phyloP scores from a whole-genome alignment of 2,797 vertebrate genomes.

The Microctenopoma steveboyesi region DNA sequence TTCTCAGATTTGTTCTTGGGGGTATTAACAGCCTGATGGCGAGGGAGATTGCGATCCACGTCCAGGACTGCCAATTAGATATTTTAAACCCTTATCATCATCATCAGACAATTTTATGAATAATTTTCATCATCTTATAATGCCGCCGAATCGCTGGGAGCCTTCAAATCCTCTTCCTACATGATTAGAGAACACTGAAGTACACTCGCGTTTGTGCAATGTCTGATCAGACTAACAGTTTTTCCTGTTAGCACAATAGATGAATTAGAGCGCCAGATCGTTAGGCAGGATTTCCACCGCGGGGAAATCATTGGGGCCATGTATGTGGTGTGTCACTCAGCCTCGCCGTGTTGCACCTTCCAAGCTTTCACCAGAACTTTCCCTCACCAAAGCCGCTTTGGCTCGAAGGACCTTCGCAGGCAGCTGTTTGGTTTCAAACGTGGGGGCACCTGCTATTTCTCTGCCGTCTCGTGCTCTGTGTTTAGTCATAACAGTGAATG shows the following conservation, averaged over 20 bases:
- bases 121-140: slow-evolving; percentile 59
- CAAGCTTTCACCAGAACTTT: slow-evolving; percentile 19
- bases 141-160: slow-evolving; percentile 34
- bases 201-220: slow-evolving; percentile 53
- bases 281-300: slow-evolving; percentile 63
- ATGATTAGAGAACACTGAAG: slow-evolving; percentile 57
- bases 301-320: slow-evolving; percentile 67
- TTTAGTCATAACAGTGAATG: slow-evolving; percentile 63
- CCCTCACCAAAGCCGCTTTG: background rate
- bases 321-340: slow-evolving; percentile 39
- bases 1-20: slow-evolving; percentile 29
- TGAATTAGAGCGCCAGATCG: slow-evolving; percentile 68
- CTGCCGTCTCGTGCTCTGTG: slow-evolving; percentile 18
- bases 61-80: slow-evolving; percentile 47
- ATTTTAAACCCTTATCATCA: slow-evolving; percentile 60
- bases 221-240: slow-evolving; percentile 63
- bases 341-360: slow-evolving; percentile 26
- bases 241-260: slow-evolving; percentile 70
- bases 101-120: slow-evolving; percentile 58
- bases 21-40: slow-evolving; percentile 41
- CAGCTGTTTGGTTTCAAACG: slow-evolving; percentile 31
- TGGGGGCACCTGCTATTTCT: slow-evolving; percentile 11
- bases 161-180: slow-evolving; percentile 46
- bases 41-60: slow-evolving; percentile 44
- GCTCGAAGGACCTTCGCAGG: slow-evolving; percentile 27